Evolutionary conservation across 2,888 invertebrate species (phyloP), one percentile per base, ranked within the genome.

Genomic region (Cantharis nigra): DNA sequence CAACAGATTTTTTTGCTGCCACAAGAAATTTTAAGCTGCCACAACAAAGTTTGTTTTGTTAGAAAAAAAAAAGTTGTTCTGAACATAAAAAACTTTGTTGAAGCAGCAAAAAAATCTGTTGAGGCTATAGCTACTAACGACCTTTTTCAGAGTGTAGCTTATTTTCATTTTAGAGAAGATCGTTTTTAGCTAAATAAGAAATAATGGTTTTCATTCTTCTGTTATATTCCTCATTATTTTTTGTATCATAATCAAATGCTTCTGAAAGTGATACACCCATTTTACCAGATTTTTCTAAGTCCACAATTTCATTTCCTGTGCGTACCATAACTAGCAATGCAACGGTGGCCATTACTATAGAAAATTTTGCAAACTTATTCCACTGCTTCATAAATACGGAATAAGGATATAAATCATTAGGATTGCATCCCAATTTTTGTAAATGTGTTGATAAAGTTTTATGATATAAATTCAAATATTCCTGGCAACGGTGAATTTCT

Each of bases 401-500:
- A 49, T 79, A 83, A 0, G 87, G 83, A 78, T 84, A 86, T 9
- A 86, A 63, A n/a, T 80, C 77, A 5, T 82, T 76, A 0, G 85
- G 81, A 80, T 86, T 83, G 28, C 83, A 83, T 30, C 83, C 84
- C n/a, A 84, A 82, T 72, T 82, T 76, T 67, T 28, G 49, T 3
- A 87, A 74, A 72, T 72, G 79, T 1, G 75, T 73, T 1, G 83
- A 81, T 14, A 87, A 78, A 0, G 81, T 81, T 20, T 83, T 75
- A 75, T 87, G 81, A 75, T 87, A 87, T 13, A 80, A 72, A 18
- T 83, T 75, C 5, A 86, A 67, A 28, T 86, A 76, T n/a, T 81
- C 75, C 18, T 87, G 83, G 23, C 82, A 85, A 71, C 84, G 74
- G 69, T 82, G 49, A 2, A 85, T 74, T 23, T 83, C 78, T 30